Conservation (phyloP, 2,797 vertebrate species). For the Darevskia nairensis region DNA sequence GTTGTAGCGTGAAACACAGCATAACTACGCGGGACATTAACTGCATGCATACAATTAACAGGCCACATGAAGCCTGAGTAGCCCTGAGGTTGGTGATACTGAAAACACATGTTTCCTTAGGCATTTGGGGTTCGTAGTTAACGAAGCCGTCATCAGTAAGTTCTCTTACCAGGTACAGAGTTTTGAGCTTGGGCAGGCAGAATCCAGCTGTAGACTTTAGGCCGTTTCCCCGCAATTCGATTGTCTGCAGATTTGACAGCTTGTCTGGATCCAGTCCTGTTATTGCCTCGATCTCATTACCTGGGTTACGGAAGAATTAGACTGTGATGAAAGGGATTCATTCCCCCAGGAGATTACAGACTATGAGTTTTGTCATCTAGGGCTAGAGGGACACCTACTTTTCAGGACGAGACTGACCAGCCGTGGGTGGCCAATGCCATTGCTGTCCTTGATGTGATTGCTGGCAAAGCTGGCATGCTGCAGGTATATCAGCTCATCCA, state of each 20-base stretch:
- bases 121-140: no score
- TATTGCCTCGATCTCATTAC: conserved; percentile 83
- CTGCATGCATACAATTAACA: not conserved
- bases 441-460: conserved; percentile 82
- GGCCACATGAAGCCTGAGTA: not conserved
- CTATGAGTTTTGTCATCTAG: not conserved
- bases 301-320: conserved; percentile 73
- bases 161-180: conserved; percentile 88
- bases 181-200: conserved; percentile 84
- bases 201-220: conserved; percentile 87
- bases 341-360: not conserved
- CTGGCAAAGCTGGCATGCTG: conserved; percentile 88
- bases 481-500: conserved; percentile 85
- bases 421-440: conserved; percentile 83
- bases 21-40: not conserved
- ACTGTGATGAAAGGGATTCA: not conserved
- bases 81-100: not conserved
- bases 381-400: conserved; percentile 76
- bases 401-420: conserved; percentile 87
- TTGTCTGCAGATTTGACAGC: conserved; percentile 83
- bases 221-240: conserved; percentile 90
- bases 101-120: no score
- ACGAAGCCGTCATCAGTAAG: not conserved
- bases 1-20: not conserved
- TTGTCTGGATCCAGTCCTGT: conserved; percentile 77